Conservation (phyloP, 2,113 vertebrate genomes). For the Brachypteracias leptosomus region DNA sequence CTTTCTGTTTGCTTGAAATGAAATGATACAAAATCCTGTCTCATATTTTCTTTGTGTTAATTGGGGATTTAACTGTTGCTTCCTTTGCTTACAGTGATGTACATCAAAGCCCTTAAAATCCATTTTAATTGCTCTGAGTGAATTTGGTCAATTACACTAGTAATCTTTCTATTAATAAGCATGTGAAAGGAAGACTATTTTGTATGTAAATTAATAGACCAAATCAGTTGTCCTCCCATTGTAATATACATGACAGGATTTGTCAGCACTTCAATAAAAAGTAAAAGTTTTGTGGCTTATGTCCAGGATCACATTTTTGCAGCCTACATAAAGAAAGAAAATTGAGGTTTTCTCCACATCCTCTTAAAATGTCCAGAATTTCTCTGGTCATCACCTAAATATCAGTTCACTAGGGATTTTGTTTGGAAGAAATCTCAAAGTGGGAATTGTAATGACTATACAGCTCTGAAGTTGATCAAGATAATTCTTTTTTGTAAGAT, state of each 20-base stretch:
- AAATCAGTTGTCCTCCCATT: constrained; percentile 15
- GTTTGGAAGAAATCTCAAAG: not conserved
- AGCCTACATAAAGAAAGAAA: not conserved
- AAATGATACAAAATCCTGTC: constrained; percentile 54
- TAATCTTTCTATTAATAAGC: constrained; percentile 53
- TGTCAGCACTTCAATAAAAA: not conserved
- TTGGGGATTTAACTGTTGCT: constrained; percentile 59
- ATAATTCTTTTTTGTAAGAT: not conserved
- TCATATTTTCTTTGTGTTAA: constrained; percentile 49
- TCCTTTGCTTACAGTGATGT: constrained; percentile 31
- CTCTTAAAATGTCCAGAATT: not conserved
- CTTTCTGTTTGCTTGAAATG: constrained; percentile 19
- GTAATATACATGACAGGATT: not conserved
- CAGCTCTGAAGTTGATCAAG: not conserved
- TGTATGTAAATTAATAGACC: constrained; percentile 45
- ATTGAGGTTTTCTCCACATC: not conserved
- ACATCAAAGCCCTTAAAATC: constrained; percentile 54
- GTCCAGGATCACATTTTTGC: not conserved
- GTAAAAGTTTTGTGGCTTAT: not conserved
- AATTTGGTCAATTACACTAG: constrained; percentile 57
- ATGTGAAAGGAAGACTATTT: constrained; percentile 24
- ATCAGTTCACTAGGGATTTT: not conserved
- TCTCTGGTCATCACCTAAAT: not conserved
- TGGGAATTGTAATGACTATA: not conserved
- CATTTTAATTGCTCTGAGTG: constrained; percentile 54